Conservation (phyloP, 1,140 invertebrate species). For the Habropoda laboriosa region DNA sequence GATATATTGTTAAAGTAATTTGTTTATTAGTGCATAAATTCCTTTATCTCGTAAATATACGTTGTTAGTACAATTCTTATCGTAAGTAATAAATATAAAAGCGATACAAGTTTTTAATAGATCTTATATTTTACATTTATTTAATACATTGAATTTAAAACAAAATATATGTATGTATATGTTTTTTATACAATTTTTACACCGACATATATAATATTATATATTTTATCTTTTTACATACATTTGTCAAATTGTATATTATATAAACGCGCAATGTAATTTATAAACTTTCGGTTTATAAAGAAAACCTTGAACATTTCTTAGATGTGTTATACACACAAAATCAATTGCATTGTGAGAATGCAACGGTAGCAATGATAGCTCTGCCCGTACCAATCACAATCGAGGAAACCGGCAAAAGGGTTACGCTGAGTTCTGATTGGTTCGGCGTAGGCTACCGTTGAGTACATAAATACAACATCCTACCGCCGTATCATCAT, state of each 20-base stretch:
- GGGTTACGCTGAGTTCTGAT: neutral
- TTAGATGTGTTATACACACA: neutral
- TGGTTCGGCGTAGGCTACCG: neutral
- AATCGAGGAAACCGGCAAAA: neutral
- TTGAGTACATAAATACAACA: conserved; percentile 10
- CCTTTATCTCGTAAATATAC: too few relatives aligned
- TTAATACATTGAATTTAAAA: too few relatives aligned
- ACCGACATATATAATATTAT: neutral
- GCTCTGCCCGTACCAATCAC: conserved; percentile 42
- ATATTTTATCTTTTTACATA: neutral
- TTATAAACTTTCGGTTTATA: neutral
- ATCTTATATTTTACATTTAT: too few relatives aligned
- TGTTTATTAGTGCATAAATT: too few relatives aligned
- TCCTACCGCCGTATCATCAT: neutral
- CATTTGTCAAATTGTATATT: neutral
- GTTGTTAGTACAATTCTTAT: too few relatives aligned
- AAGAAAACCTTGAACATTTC: neutral
- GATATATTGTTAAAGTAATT: too few relatives aligned
- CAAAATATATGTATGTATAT: too few relatives aligned
- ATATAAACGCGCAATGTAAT: neutral
- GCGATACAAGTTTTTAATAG: too few relatives aligned
- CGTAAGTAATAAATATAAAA: too few relatives aligned
- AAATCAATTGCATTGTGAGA: conserved; percentile 23
- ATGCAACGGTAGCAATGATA: neutral
- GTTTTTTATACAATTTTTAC: neutral